These are phyloP conservation scores for Teinopalpus imperialis DNA, from an alignment of 2,888 invertebrate genomes.

Conservation along the genomic window DNA sequence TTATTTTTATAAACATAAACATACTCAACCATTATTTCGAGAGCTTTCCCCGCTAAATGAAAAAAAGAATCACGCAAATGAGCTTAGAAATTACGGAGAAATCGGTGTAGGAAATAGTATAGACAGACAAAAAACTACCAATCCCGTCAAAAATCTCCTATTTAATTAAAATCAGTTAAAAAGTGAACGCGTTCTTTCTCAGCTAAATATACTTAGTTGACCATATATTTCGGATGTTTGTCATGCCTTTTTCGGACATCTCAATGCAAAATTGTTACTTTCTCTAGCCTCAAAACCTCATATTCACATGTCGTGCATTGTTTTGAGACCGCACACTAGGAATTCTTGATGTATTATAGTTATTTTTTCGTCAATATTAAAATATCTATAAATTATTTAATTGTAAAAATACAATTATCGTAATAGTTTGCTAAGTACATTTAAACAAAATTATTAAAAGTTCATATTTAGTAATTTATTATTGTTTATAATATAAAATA, in stretches of 20 bases:
- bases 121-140: too few relatives aligned
- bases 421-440: neutral
- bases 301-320: slow-evolving; percentile 64
- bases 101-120: too few relatives aligned
- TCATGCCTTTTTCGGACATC: slow-evolving; percentile 48
- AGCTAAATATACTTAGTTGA: slow-evolving; percentile 36
- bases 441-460: neutral
- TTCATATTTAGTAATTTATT: too few relatives aligned
- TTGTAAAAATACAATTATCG: too few relatives aligned
- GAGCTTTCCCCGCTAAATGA: too few relatives aligned
- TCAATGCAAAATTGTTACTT: slow-evolving; percentile 71
- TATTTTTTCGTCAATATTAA: neutral
- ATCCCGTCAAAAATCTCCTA: too few relatives aligned
- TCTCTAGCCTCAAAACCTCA: slow-evolving; percentile 80
- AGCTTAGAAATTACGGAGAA: too few relatives aligned
- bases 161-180: neutral
- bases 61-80: too few relatives aligned
- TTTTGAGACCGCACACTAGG: slow-evolving; percentile 55
- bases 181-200: slow-evolving; percentile 7
- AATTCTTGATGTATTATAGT: slow-evolving; percentile 33
- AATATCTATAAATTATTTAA: neutral
- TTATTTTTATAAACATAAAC: too few relatives aligned
- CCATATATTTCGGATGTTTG: slow-evolving; percentile 41
- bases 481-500: too few relatives aligned
- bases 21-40: too few relatives aligned